Evolutionary conservation across 2,113 vertebrate species (phyloP).

Genomic region (Nibea coibor): DNA sequence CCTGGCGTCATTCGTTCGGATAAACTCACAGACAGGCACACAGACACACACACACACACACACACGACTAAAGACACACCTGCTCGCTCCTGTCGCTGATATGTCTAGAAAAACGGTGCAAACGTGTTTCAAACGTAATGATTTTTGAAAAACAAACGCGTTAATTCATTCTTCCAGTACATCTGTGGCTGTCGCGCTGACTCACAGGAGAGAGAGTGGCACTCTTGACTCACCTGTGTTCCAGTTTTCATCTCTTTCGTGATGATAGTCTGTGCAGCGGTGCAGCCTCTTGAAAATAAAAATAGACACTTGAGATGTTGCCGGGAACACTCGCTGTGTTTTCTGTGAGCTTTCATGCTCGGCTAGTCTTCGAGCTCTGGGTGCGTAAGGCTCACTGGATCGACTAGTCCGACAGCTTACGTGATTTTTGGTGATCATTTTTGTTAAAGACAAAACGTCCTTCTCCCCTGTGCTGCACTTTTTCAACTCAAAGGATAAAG

Average conservation of each 20-base stretch:
- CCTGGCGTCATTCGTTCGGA: constrained; percentile 21
- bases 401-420: neutral
- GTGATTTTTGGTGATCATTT: constrained; percentile 43
- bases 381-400: constrained; percentile 15
- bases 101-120: constrained; percentile 70
- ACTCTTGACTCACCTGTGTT: constrained; percentile 10
- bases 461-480: constrained; percentile 37
- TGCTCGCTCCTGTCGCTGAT: constrained; percentile 61
- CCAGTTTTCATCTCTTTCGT: constrained; percentile 44
- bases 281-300: constrained; percentile 48
- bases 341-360: constrained; percentile 3
- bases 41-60: too few species aligned
- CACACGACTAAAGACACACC: constrained; percentile 11
- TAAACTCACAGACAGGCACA: neutral
- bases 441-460: constrained; percentile 31
- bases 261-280: constrained; percentile 9
- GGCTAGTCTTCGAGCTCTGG: constrained; percentile 6
- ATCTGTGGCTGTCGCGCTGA: constrained; percentile 28
- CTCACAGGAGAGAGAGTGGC: constrained; percentile 15
- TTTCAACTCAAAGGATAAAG: constrained; percentile 42
- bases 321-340: neutral
- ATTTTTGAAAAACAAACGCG: constrained; percentile 13
- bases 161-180: constrained; percentile 53
- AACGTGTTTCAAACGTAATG: constrained; percentile 29
- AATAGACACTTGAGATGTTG: constrained; percentile 23